Conservation (phyloP, 2,888 invertebrate species). For the Liposcelis brunnea region DNA sequence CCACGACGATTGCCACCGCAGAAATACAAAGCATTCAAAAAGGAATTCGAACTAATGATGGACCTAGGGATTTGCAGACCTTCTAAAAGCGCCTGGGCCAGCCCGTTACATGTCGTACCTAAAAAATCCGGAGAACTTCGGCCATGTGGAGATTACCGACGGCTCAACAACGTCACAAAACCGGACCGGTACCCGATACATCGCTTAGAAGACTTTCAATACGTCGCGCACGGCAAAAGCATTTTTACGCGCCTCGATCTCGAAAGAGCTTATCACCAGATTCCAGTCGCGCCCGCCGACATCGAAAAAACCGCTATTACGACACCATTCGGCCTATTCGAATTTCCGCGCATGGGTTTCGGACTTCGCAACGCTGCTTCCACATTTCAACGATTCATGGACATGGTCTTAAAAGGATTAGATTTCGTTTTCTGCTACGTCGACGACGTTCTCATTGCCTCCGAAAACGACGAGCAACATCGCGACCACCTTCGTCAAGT, state of each 20-base stretch:
- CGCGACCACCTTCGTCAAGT: constrained; percentile 13
- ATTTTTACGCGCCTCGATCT: constrained; percentile 22
- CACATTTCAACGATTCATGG: constrained; percentile 20
- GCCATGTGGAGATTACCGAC: constrained; percentile 18
- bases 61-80: constrained; percentile 18
- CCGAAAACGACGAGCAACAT: constrained; percentile 16
- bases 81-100: constrained; percentile 19
- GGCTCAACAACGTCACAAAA: constrained; percentile 12
- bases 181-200: too few relatives aligned
- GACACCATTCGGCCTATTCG: constrained; percentile 11
- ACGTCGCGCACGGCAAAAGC: constrained; percentile 9
- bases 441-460: constrained; percentile 18
- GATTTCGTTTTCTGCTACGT: constrained; percentile 17
- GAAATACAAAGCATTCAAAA: constrained; percentile 16
- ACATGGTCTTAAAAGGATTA: constrained; percentile 14
- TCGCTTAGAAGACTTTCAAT: too few relatives aligned
- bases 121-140: constrained; percentile 17
- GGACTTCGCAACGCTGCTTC: constrained; percentile 17
- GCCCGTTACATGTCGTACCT: constrained; percentile 19
- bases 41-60: constrained; percentile 19
- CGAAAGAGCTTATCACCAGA: constrained; percentile 23
- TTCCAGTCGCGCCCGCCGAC: constrained; percentile 21
- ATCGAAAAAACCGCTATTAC: neutral
- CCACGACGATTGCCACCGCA: constrained; percentile 18
- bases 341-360: constrained; percentile 16